Base-by-base conservation (phyloP, 2,888 invertebrate species). In the Leptogaster cylindrica region DNA sequence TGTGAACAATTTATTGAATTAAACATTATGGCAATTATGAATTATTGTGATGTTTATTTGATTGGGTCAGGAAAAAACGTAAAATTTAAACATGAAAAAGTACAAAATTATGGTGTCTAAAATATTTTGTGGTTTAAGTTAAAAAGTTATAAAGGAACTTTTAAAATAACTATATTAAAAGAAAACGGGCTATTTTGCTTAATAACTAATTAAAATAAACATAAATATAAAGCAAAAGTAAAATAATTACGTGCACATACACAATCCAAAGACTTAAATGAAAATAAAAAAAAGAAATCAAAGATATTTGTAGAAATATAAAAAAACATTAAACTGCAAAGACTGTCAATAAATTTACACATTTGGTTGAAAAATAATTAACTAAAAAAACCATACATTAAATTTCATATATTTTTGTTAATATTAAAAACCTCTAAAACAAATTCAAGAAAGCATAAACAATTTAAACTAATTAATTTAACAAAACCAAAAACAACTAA, bases 141-240 rank as follows among this genome's bases (percentile, higher is more conserved):
- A 68, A 51, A 65, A 46, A 36, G n/a, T n/a, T n/a, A n/a, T n/a
- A n/a, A n/a, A n/a, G n/a, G 46, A 48, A 48, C 16, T 50, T 33
- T 41, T n/a, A 33, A 50, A 51, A 36, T 64, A 67, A 67, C 48
- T 0, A 23, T 48, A 18, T 39, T 36, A 6, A 61, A 41, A 46
- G 36, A 51, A 61, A 66, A 61, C 69, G 69, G 69, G 69, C 69
- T 69, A 69, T 69, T 69, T 66, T 50, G 52, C 48, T 36, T 50
- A 61, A 18, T 31, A 41, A 23, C 33, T 36, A 52, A 67, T 12
- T 14, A 58, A 10, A 63, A 48, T 5, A 51, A 55, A 10, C 18
- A 20, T 12, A 33, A 44, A 44, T 48, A 51, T 18, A 31, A 27
- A 52, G 5, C 39, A 44, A 18, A 31, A 51, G 50, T 20, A 65